Evolutionary conservation across 2,888 invertebrate species (phyloP), one percentile per base, ranked within the genome.

Genomic region (Erebia aethiops): DNA sequence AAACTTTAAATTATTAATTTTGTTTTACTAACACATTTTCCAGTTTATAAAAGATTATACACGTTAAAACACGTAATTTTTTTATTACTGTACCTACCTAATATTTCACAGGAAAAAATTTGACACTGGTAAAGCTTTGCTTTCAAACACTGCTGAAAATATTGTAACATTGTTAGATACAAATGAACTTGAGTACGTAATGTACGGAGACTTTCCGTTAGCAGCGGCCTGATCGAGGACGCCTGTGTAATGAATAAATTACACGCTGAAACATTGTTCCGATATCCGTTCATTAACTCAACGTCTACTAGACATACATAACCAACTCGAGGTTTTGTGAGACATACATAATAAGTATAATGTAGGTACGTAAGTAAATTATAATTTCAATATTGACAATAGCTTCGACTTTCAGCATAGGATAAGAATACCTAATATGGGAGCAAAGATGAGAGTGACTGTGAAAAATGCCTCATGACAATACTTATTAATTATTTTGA

Each of bases 261-360:
- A 92, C 92, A 92, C 90, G 91, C 91, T 91, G 90, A 90, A 91
- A 92, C 90, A 92, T 91, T 92, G 91, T 92, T 86, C 87, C 88
- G 83, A 90, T 88, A 84, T 83, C 84, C 87, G 88, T 89, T 87
- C 90, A 90, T 89, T 91, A 90, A 85, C 86, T 84, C 84, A 79
- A 80, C 84, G 85, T 86, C 83, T 80, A 81, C 74, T 81, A 81
- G 79, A 82, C 85, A 78, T 78, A 82, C 85, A 78, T 78, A 77
- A 79, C 77, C 73, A 76, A 81, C 81, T 82, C 80, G 79, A 80
- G 79, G 82, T 83, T 85, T 85, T 79, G 75, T 79, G 78, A 77
- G 71, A 76, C 69, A 74, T 73, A 74, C 69, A n/a, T 61, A 60
- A 75, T 75, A 71, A 13, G 4, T 21, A 56, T 5, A 52, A 60